Conservation (phyloP, 1,140 invertebrate species). For the Drosophila nebulosa region DNA sequence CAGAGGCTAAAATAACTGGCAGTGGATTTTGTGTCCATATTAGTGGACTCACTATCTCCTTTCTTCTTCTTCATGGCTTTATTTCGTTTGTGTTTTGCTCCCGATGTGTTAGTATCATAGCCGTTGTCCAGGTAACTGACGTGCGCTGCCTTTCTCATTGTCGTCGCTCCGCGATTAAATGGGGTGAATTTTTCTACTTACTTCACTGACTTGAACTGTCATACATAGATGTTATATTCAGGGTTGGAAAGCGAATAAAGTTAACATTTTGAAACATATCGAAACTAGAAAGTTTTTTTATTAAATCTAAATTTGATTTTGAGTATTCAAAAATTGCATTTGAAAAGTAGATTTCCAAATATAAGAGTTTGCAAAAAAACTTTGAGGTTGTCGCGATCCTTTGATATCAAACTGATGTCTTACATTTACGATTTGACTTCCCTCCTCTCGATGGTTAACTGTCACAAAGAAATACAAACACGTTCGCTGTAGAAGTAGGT, state of each 20-base stretch:
- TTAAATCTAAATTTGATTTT: too few species aligned
- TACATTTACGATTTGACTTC: too few species aligned
- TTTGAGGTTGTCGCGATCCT: too few species aligned
- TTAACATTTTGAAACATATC: too few species aligned
- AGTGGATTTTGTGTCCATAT: conserved; percentile 37
- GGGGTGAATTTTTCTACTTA: conserved; percentile 26
- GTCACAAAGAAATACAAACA: background rate
- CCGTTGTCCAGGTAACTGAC: conserved; percentile 54
- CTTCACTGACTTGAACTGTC: background rate
- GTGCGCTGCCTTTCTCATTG: conserved; percentile 42
- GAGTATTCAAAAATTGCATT: too few species aligned
- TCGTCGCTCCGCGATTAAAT: background rate
- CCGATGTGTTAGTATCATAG: conserved; percentile 7
- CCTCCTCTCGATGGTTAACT: too few species aligned
- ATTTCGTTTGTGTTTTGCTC: conserved; percentile 38
- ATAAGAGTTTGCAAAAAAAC: too few species aligned
- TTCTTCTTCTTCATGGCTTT: conserved; percentile 24
- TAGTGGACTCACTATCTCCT: background rate
- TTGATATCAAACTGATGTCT: too few species aligned
- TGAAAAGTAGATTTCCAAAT: too few species aligned
- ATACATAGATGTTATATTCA: background rate
- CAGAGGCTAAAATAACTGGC: conserved; percentile 67
- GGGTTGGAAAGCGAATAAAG: background rate
- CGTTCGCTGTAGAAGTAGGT: background rate
- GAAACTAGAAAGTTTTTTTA: too few species aligned